Base-by-base conservation (phyloP, 2,113 vertebrate species). In the Otis tarda region DNA sequence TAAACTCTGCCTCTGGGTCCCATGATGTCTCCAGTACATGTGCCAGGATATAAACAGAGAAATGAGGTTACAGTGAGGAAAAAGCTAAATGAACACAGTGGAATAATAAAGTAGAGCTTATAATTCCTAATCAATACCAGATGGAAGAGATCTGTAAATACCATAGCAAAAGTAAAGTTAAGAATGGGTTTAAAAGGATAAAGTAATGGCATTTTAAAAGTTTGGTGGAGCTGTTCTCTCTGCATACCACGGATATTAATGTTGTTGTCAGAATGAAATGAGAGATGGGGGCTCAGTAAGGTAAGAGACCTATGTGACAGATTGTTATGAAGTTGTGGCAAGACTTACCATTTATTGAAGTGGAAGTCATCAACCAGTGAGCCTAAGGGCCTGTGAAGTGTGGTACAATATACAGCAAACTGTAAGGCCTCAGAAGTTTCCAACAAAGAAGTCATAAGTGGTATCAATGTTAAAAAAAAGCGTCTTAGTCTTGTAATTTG, bases 121-220 rank as follows among this genome's bases (percentile, higher is more conserved):
- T 67, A 70, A 90, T 78, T 93, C 68, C 64, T 90, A 78, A 93
- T 92, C 88, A 81, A 83, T 83, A 71, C 52, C 82, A 93, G 88
- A 81, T 81, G 76, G 85, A 83, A 75, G 52, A 86, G 59, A 75
- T 95, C 90, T 86, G 68, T 83, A 94, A 95, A 95, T 85, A 81
- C 17, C 39, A 25, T 52, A 70, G 64, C 37, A 92, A 67, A 94
- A 65, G 37, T 67, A 83, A 89, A 77, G n/a, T 89, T 74, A 92
- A 90, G 81, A 83, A 83, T 53, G 37, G 7, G 11, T 80, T 95
- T 94, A 85, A 85, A 85, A 91, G 63, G 41, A 47, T 94, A 90
- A 83, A 95, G 39, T 63, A 85, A 55, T 63, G 25, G 47, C 1
- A 3, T 86, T 92, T 88, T 31, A 55, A 65, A 91, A 86, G 27